A percentile compares a stretch with the other conserved stretches of the same genome.
Evolutionary conservation across 2,797 vertebrate genomes (phyloP).

Genomic region (Amblyraja radiata): DNA sequence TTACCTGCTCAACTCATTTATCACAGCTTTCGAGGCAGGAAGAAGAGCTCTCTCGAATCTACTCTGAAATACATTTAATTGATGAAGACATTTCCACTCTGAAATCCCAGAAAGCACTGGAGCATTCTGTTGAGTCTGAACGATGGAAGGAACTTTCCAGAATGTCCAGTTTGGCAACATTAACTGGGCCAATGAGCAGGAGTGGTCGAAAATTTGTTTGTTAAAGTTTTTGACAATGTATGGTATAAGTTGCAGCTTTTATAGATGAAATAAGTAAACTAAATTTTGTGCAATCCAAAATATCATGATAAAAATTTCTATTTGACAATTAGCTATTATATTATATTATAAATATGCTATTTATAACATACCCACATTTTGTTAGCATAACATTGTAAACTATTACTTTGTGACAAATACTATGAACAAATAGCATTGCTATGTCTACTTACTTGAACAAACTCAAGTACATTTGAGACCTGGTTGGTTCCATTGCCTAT

Average conservation of each 20-base stretch:
- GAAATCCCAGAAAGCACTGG: slow-evolving; percentile 45
- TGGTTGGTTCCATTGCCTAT: not conserved
- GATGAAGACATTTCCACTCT: slow-evolving; percentile 43
- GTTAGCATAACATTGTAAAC: not conserved
- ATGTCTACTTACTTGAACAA: not conserved
- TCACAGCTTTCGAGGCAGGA: slow-evolving; percentile 39
- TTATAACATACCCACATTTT: not conserved
- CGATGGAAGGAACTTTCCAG: slow-evolving; percentile 44
- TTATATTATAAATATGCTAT: too few species aligned
- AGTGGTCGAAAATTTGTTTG: not conserved
- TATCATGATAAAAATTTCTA: not conserved
- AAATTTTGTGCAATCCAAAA: not conserved
- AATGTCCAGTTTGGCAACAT: slow-evolving; percentile 41
- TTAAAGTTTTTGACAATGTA: not conserved
- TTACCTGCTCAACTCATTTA: not conserved
- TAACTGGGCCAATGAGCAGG: slow-evolving; percentile 38
- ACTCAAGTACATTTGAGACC: not conserved
- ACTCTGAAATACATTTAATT: slow-evolving; percentile 43
- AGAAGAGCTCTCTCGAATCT: slow-evolving; percentile 43
- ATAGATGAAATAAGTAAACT: not conserved
- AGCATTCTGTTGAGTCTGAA: slow-evolving; percentile 41
- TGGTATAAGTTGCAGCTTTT: not conserved
- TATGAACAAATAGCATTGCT: not conserved
- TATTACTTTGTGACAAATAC: not conserved
- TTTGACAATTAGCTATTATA: not conserved